Base-by-base conservation (phyloP, 2,113 vertebrate species). In the Turdus rufiventris region DNA sequence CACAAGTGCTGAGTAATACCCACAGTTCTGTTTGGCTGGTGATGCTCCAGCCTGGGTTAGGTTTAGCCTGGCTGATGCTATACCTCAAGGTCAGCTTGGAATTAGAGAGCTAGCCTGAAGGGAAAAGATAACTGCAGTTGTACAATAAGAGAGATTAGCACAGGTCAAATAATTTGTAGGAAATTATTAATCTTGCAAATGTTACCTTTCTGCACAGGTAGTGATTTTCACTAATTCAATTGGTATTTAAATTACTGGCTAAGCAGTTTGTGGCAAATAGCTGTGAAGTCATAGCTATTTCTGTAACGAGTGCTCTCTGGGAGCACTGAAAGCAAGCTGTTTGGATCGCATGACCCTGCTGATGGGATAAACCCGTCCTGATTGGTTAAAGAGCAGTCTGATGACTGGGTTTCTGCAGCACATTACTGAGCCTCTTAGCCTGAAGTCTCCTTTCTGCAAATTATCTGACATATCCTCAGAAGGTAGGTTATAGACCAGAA, bases 271-370 rank as follows among this genome's bases (percentile, higher is more conserved):
- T 72, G 61, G 47, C 43, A 94, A 92, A 93, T 45, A 83, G 78
- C 72, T 65, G 51, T 93, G 92, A 94, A 92, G 78, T 93, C 73
- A 87, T 79, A 93, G 87, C 51, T 93, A 72, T 96, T 95, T 88
- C 86, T 79, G 71, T 70, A 72, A 50, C 10, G 54, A 50, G 85
- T 18, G 60, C 53, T 93, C 53, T 68, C 51, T 85, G 79, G 47
- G 50, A 85, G 51, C 25, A 33, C 16, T 68, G 68, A 25, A 36
- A 79, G 29, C 2, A 3, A 50, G 38, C 29, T 58, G 42, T 33
- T 78, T 0, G 0, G 26, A 34, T 85, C 1, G 5, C 29, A 73
- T 6, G 9, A 66, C 21, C 13, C 38, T 68, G 34, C 18, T 68
- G 2, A 38, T 38, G 38, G 38, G 38, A 38, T 38, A 38, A 38